phyloP scores from a whole-genome alignment of 2,888 invertebrate species.

The Synergus itoensis region DNA sequence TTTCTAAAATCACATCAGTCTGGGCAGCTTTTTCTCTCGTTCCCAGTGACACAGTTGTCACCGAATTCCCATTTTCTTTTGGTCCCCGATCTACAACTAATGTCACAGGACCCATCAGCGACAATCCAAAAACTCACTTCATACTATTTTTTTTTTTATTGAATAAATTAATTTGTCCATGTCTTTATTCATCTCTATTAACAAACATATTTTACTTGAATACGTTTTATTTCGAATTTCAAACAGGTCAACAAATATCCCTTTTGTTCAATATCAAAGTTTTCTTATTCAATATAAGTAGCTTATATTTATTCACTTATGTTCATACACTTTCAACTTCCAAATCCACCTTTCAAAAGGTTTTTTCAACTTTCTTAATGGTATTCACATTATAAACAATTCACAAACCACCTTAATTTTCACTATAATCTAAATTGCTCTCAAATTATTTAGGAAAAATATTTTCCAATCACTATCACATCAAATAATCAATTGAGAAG shows the following conservation, averaged over 20 bases:
- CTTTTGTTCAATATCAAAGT: background rate
- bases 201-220: background rate
- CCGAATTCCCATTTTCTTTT: constrained; percentile 60
- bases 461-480: background rate
- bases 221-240: background rate
- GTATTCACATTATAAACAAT: background rate
- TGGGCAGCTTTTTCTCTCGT: constrained; percentile 41
- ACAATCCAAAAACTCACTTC: constrained; percentile 31
- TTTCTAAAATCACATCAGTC: constrained; percentile 33
- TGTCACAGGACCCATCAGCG: constrained; percentile 66
- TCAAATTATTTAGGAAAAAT: background rate
- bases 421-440: background rate
- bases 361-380: background rate
- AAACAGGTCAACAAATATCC: background rate
- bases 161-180: background rate
- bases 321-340: background rate
- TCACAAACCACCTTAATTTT: constrained; percentile 3
- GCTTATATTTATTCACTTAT: background rate
- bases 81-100: constrained; percentile 71
- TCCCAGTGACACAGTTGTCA: constrained; percentile 5
- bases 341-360: background rate
- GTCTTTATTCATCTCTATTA: background rate
- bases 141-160: background rate
- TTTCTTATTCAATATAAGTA: background rate
- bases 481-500: background rate